Evolutionary conservation across 1,140 invertebrate species (phyloP).

Genomic region (Drosophila varians): DNA sequence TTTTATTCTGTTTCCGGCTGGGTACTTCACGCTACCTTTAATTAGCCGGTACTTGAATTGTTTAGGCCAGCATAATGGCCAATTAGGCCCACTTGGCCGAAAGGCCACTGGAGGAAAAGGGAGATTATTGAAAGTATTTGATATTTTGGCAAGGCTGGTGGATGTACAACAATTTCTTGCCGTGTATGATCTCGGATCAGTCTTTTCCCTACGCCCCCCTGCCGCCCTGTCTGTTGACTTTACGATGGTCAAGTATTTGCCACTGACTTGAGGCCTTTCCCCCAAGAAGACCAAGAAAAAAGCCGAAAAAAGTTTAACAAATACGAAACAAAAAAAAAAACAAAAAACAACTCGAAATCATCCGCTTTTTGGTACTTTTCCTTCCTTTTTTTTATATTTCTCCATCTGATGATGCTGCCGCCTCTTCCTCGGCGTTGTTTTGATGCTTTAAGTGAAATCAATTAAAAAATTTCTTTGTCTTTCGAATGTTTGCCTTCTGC

Average conservation of each 20-base stretch:
- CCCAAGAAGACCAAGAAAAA: constrained; percentile 1
- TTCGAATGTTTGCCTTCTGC: constrained; percentile 68
- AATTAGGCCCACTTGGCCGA: constrained; percentile 68
- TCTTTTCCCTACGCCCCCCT: no score
- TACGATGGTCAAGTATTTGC: constrained; percentile 72
- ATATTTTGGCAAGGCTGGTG: no score
- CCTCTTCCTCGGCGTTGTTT: constrained; percentile 26
- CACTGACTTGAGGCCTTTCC: constrained; percentile 34
- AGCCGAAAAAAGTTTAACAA: constrained; percentile 34
- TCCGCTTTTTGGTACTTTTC: constrained; percentile 56
- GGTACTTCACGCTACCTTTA: constrained; percentile 74
- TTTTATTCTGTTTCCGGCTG: constrained; percentile 23
- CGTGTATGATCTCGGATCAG: constrained; percentile 6
- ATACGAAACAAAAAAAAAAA: no score
- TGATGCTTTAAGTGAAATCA: constrained; percentile 80
- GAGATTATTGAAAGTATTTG: not conserved
- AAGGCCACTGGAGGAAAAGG: constrained; percentile 11
- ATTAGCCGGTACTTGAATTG: constrained; percentile 58
- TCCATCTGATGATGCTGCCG: constrained; percentile 15
- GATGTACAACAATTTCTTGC: not conserved
- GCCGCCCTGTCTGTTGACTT: constrained; percentile 42
- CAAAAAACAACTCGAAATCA: constrained; percentile 40
- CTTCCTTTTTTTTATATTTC: constrained; percentile 30
- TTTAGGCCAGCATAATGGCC: constrained; percentile 67
- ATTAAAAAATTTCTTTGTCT: constrained; percentile 82